phyloP scores from a whole-genome alignment of 1,140 invertebrate genomes.

The Andricus grossulariae region DNA sequence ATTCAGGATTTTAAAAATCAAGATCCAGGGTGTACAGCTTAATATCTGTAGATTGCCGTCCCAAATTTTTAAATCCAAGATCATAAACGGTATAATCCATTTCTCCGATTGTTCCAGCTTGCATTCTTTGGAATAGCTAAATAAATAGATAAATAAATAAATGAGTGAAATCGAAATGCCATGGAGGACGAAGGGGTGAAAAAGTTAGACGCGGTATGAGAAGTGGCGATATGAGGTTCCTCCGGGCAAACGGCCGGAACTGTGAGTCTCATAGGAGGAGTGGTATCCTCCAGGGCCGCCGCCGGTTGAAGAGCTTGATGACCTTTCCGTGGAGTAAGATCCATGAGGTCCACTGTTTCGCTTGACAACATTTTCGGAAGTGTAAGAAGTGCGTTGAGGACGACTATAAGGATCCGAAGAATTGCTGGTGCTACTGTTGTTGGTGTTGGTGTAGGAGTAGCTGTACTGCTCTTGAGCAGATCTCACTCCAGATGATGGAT shows the following conservation, averaged over 20 bases:
- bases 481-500: conserved; percentile 81
- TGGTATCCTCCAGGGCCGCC: conserved; percentile 87
- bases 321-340: conserved; percentile 84
- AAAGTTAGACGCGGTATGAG: conserved; percentile 86
- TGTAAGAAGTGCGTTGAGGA: conserved; percentile 80
- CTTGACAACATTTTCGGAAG: conserved; percentile 79
- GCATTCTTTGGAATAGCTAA: background rate
- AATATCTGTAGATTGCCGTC: no score
- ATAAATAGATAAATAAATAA: conserved; percentile 2
- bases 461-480: conserved; percentile 87
- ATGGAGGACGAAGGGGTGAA: conserved; percentile 34
- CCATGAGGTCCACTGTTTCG: conserved; percentile 80
- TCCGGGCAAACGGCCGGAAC: conserved; percentile 85
- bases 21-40: no score
- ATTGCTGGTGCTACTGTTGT: conserved; percentile 74
- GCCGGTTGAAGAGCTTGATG: conserved; percentile 78
- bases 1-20: no score
- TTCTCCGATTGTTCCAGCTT: no score
- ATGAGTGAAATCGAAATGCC: conserved; percentile 19
- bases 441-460: conserved; percentile 87
- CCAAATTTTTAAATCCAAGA: no score
- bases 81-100: no score
- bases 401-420: conserved; percentile 77
- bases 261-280: conserved; percentile 84
- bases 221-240: conserved; percentile 89